Evolutionary conservation across 2,113 vertebrate genomes (phyloP), one percentile per base, ranked within the genome.

Genomic region (Labeo rohita): DNA sequence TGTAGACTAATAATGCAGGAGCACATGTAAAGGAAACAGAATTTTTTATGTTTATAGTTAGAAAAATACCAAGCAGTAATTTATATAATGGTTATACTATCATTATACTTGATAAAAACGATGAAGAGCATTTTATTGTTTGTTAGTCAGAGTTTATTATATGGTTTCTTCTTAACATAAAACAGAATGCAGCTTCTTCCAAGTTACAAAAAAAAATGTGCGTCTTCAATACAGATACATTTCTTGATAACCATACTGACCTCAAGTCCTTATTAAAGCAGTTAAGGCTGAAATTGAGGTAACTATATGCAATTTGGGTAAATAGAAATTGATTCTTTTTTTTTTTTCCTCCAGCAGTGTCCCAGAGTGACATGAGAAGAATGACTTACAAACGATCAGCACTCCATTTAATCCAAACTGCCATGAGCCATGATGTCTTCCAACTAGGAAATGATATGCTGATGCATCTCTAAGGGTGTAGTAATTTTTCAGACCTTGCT

Each of bases 331-430:
- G 81, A 86, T 88, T 84, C 59, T 74, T 83, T 68, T 79, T 21
- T 84, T 84, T 54, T 85, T 47, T 77, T 12, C 61, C 45, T 45
- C 49, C 52, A 65, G 45, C 84, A 80, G 75, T 36, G 66, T 86
- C 81, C 47, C 39, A 78, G 84, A 83, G 59, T 84, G 84, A 87
- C 77, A 74, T 5, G 70, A 88, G 52, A 70, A 54, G 73, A 80
- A 52, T 88, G 39, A 77, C 72, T 74, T 47, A 39, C 36, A 82
- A 84, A 84, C 66, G 36, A 83, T 54, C 78, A n/a, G 65, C 77
- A 85, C 72, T 84, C 50, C 21, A 78, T 78, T 87, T 89, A 92
- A 91, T 79, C 5, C 83, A 89, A 90, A 90, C 87, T 86, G 80
- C 89, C 87, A 84, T 77, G 39, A 88, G 83, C 10, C 16, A 43